Evolutionary conservation across 2,797 vertebrate species (phyloP), one percentile per base, ranked within the genome.

Genomic region (Eulemur albifrons): DNA sequence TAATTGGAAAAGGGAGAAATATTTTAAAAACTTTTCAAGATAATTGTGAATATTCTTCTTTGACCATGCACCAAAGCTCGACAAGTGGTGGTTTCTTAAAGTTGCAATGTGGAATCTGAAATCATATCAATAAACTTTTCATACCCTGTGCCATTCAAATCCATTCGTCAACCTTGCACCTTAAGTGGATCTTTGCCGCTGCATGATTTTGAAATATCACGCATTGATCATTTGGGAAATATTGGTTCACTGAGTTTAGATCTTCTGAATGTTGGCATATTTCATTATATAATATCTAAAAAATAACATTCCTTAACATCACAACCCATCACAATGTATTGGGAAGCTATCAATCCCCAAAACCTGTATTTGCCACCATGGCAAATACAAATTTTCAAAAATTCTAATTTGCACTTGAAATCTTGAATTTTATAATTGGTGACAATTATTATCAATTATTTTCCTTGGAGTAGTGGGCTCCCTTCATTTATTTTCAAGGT

Each of bases 401-500:
- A 84, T 92, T 90, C 48, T 59, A 13, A 94, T 85, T 86, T 89
- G 38, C 8, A 40, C 52, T 27, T 83, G 81, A 87, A 30, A 90
- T 84, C 52, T 27, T 83, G 81, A 87, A 30, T 92, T 84, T 93
- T 73, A 32, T 72, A 48, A 38, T 82, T 72, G 54, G 48, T 20
- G 40, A 73, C 50, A 82, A 63, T 40, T 79, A 75, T 83, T 76
- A 65, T 79, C 48, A 27, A 69, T 23, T 93, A 65, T 69, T 93
- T 96, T 40, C 77, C 81, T 93, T 77, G 87, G 81, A 86, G 61
- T 75, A 32, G 30, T 82, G 57, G 65, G 43, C n/a, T 90, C 27
- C 23, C 13, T 93, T 61, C 73, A 65, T 86, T 92, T 70, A 50
- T 88, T 81, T 96, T 94, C 81, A 95, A 84, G 61, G 52, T 59